These are phyloP conservation scores for Melierax canorus DNA, from an alignment of 2,113 vertebrate species.

Conservation along the genomic window DNA sequence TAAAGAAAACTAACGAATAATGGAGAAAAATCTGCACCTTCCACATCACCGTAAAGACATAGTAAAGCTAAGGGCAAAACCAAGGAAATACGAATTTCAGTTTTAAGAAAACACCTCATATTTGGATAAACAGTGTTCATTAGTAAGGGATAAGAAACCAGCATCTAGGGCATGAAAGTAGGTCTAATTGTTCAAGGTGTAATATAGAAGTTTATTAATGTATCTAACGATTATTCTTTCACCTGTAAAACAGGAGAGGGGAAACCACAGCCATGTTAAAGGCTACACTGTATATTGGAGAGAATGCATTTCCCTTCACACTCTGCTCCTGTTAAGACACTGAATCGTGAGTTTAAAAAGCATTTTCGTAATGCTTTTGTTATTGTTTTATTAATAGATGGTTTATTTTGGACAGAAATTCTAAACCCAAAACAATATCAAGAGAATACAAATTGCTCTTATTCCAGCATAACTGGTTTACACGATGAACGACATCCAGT, in stretches of 20 bases:
- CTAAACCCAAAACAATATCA: not conserved
- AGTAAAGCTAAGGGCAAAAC: not conserved
- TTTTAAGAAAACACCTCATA: not conserved
- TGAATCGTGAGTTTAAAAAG: not conserved
- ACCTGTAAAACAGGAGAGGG: not conserved
- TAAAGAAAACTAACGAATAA: not conserved
- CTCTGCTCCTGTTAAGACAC: not conserved
- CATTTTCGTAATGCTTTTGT: not conserved
- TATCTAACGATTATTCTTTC: not conserved
- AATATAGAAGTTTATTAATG: not conserved
- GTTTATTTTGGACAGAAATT: not conserved
- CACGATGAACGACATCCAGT: not conserved
- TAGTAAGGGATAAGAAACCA: not conserved
- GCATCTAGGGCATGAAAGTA: not conserved
- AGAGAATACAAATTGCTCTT: not conserved
- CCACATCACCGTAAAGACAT: not conserved
- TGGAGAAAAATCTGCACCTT: not conserved
- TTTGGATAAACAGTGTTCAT: not conserved
- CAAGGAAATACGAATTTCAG: not conserved
- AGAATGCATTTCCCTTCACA: not conserved
- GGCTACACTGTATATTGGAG: not conserved
- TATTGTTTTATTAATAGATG: not conserved
- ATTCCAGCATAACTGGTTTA: not conserved
- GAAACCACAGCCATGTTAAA: not conserved
- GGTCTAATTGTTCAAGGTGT: not conserved